phyloP scores from a whole-genome alignment of 2,888 invertebrate species.

The Eurytoma californica region DNA sequence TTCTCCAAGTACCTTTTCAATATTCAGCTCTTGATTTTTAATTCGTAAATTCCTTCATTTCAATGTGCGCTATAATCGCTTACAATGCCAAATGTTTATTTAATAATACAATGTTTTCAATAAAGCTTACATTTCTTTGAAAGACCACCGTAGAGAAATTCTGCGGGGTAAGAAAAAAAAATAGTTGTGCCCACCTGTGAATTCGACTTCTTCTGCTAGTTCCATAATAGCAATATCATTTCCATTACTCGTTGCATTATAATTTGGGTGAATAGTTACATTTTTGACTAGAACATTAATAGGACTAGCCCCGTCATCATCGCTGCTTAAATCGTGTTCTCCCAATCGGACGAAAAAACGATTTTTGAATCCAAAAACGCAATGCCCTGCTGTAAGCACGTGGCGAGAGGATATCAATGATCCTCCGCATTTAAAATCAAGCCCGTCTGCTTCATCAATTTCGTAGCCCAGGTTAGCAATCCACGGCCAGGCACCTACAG shows the following conservation, averaged over 20 bases:
- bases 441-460: constrained; percentile 46
- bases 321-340: not conserved
- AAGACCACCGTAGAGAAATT: too few relatives aligned
- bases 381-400: constrained; percentile 82
- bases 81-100: too few relatives aligned
- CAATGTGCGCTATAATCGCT: too few relatives aligned
- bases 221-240: not conserved
- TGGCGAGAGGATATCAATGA: constrained; percentile 82
- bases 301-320: not conserved
- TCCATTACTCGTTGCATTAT: not conserved
- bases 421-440: constrained; percentile 80
- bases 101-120: too few relatives aligned
- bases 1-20: too few relatives aligned
- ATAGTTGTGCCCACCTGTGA: not conserved
- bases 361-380: not conserved
- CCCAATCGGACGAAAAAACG: not conserved
- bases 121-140: too few relatives aligned
- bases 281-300: not conserved
- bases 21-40: too few relatives aligned
- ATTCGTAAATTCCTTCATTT: too few relatives aligned
- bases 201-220: not conserved
- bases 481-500: constrained; percentile 80
- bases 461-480: constrained; percentile 83
- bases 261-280: not conserved
- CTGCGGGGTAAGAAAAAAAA: too few relatives aligned